Conservation (phyloP, 2,113 vertebrate species). For the Corythornis vintsioides region DNA sequence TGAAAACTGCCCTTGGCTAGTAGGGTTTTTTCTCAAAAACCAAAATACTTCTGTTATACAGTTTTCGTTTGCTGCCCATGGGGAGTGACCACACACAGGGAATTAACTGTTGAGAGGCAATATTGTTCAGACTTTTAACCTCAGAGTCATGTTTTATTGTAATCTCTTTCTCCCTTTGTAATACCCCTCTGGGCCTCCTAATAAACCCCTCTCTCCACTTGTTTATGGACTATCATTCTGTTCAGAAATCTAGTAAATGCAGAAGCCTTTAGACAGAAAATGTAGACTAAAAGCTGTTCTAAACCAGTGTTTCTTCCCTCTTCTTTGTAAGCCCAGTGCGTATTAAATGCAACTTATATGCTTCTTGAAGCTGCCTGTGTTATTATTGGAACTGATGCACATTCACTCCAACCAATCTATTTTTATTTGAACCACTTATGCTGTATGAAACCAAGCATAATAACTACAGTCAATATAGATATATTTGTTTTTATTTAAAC, state of each 20-base stretch:
- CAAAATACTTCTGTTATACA: not conserved
- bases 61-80: not conserved
- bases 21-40: not conserved
- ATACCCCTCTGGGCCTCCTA: not conserved
- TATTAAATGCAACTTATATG: constrained; percentile 62
- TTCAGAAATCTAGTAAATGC: constrained; percentile 64
- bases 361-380: constrained; percentile 50
- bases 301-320: constrained; percentile 21
- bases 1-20: not conserved
- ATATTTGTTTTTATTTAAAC: constrained; percentile 79
- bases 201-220: not conserved
- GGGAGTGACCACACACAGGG: not conserved
- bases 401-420: constrained; percentile 74
- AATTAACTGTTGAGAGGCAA: not conserved
- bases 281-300: constrained; percentile 57
- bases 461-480: constrained; percentile 74
- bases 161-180: not conserved
- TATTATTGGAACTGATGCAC: constrained; percentile 75
- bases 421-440: constrained; percentile 78
- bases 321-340: constrained; percentile 49
- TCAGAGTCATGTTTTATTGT: not conserved
- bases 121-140: not conserved
- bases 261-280: constrained; percentile 65
- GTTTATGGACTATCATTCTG: constrained; percentile 27
- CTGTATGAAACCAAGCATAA: constrained; percentile 74